Conservation (phyloP, 2,113 vertebrate genomes). For the Lota lota region DNA sequence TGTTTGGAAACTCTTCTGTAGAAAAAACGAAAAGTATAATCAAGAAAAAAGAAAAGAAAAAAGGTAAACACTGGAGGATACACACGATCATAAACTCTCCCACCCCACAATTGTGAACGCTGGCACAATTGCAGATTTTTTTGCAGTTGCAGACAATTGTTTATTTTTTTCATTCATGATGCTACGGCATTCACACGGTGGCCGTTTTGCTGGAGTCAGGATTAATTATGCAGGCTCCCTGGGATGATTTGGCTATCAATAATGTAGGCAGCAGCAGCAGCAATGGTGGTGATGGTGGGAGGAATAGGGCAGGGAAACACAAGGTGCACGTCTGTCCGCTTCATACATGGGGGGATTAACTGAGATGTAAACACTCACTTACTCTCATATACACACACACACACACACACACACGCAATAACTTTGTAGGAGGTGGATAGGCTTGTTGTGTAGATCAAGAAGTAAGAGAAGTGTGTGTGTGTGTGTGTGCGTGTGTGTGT, state of each 20-base stretch:
- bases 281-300: not conserved
- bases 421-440: not conserved
- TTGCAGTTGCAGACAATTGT: not conserved
- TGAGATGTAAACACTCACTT: slow-evolving; percentile 4
- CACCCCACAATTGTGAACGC: not conserved
- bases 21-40: too few relatives aligned
- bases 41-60: too few relatives aligned
- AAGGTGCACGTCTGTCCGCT: not conserved
- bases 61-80: too few relatives aligned
- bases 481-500: not conserved
- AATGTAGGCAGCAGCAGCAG: slow-evolving; percentile 11
- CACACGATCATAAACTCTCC: too few relatives aligned
- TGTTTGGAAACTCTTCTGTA: too few relatives aligned
- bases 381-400: not conserved
- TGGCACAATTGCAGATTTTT: slow-evolving; percentile 2
- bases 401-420: not conserved
- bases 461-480: too few relatives aligned
- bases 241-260: slow-evolving; percentile 22
- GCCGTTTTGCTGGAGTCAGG: slow-evolving; percentile 6
- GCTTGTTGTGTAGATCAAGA: too few relatives aligned
- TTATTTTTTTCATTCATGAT: not conserved
- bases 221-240: slow-evolving; percentile 32
- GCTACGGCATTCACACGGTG: not conserved
- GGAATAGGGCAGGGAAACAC: not conserved
- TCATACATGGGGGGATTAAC: slow-evolving; percentile 19